Conservation (phyloP, 92 coral and sea anemone species). For the Phenganax stokvisi region DNA sequence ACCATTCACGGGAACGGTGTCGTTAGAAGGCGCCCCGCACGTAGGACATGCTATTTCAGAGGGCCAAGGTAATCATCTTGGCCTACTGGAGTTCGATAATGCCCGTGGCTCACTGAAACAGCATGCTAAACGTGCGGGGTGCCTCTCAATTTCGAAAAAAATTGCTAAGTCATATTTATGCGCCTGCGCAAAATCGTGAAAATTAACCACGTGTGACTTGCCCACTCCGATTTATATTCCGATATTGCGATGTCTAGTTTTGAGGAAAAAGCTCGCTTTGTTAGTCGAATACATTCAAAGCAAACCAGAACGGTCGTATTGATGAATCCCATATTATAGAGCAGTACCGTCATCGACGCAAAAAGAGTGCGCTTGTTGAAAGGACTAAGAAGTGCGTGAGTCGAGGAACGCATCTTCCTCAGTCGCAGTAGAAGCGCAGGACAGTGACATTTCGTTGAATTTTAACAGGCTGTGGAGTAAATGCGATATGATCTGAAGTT, state of each 20-base stretch:
- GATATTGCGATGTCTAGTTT: slow-evolving; percentile 38
- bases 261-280: slow-evolving; percentile 25
- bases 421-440: background rate
- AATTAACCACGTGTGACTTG: slow-evolving; percentile 20
- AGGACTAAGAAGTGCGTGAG: background rate
- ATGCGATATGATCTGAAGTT: slow-evolving; percentile 41
- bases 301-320: background rate
- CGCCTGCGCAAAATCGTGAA: background rate
- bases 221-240: slow-evolving; percentile 3
- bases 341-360: slow-evolving; percentile 19
- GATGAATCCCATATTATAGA: slow-evolving; percentile 11
- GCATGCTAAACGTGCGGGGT: slow-evolving; percentile 6
- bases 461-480: slow-evolving; percentile 32
- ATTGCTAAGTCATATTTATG: background rate
- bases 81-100: background rate
- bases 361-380: slow-evolving; percentile 34
- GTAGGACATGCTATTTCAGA: too few relatives aligned
- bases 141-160: background rate
- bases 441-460: slow-evolving; percentile 19
- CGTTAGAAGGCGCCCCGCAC: too few relatives aligned
- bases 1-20: background rate
- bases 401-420: slow-evolving; percentile 39
- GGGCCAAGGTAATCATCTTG: too few relatives aligned
- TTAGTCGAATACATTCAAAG: slow-evolving; percentile 8
- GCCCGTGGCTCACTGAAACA: background rate